Base-by-base conservation (phyloP, 2,113 vertebrate genomes). In the Synodontis membranacea region DNA sequence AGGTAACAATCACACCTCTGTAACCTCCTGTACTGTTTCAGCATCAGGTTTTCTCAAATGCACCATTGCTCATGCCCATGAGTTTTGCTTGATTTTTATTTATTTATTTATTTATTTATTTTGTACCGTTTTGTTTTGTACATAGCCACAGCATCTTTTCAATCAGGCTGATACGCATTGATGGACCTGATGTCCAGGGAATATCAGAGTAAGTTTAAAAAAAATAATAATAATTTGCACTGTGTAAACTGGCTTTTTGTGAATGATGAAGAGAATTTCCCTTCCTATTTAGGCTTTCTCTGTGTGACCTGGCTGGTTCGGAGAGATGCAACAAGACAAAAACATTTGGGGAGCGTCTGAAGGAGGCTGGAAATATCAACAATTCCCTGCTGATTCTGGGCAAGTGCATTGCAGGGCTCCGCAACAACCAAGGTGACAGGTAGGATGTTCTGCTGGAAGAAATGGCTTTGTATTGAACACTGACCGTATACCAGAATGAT, bases 311-410 rank as follows among this genome's bases (percentile, higher is more conserved):
- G 91, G 97, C 97, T 48, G 97, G 97, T 11, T 98, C 96, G 23
- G 97, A 98, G 90, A 91, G 96, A 86, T 97, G 97, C 89, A 96
- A 96, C 92, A 97, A 96, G 93, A 95, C 96, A 8, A 95, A 96
- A 48, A 96, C 96, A 0, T 95, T 97, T 84, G 97, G 97, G 54
- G 96, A 97, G 23, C 92, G 96, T 81, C 94, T 98, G 9, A 97
- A 96, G 91, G 97, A 98, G 91, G 96, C 97, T 0, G 96, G 95
- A 6, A 98, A 97, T 88, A 98, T 98, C 28, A 98, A 98, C 91
- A 97, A 95, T 89, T 98, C 97, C 5, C 94, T 98, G 86, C 96
- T 97, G 79, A 98, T 96, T 81, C 94, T 98, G 90, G 97, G 96
- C 54, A 97, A 97, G 86, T 97, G 96, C 88, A 97, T 98, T 89